Percentiles rank a stretch among this genome's conserved stretches.
phyloP scores from a whole-genome alignment of 2,113 vertebrate species.

The Himantopus leucocephalus region DNA sequence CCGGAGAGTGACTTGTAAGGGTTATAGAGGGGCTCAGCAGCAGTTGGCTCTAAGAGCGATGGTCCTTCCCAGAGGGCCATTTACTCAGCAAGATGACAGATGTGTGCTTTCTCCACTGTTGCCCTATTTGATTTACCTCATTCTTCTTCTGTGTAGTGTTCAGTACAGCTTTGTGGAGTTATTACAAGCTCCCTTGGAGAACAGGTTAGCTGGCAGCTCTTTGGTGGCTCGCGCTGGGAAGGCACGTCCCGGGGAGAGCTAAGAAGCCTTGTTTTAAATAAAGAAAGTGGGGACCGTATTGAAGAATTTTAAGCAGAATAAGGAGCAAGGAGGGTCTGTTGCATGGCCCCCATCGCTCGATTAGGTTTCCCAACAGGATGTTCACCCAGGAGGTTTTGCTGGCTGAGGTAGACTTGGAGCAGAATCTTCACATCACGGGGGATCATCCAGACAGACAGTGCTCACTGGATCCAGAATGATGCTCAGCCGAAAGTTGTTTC shows the following conservation, averaged over 20 bases:
- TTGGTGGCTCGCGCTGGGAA: rapidly evolving
- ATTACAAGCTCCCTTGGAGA: neutral
- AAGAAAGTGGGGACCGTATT: neutral
- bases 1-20: neutral
- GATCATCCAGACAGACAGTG: neutral
- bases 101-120: neutral
- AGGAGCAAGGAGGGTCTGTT: neutral
- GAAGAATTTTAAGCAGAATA: neutral
- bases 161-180: neutral
- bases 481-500: neutral
- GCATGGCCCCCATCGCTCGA: rapidly evolving
- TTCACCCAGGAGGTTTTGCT: neutral
- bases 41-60: rapidly evolving
- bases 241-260: rapidly evolving
- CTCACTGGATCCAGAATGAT: neutral
- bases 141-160: neutral
- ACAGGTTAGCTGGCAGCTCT: neutral
- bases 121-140: neutral
- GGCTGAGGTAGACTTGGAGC: neutral
- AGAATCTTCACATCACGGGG: neutral
- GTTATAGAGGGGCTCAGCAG: neutral
- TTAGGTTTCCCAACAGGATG: neutral
- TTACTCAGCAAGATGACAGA: neutral
- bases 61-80: neutral
- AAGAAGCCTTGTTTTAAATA: neutral